Evolutionary conservation across 2,797 vertebrate species (phyloP), one percentile per base, ranked within the genome.

Genomic region (Manis javanica): DNA sequence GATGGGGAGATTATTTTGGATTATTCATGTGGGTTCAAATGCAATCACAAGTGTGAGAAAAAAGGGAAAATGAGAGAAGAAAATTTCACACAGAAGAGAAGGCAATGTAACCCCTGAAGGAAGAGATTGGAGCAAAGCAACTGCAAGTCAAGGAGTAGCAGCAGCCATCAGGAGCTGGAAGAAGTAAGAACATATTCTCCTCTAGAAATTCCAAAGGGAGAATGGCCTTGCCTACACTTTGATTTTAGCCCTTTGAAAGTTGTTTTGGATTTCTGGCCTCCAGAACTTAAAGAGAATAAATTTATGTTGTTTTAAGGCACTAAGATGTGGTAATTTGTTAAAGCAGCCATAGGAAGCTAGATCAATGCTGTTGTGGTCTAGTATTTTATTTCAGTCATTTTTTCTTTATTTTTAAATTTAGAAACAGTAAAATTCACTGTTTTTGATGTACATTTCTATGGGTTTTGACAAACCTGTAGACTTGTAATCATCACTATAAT

Each of bases 331-430:
- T 92, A 26, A 72, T 87, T 92, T 94, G 29, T 86, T 66, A 53
- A n/a, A 86, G 7, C 51, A 82, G 3, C 26, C 26, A 31, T 19
- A 94, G 39, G 29, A 95, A 82, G 83, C 16, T 26, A 85, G n/a
- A 23, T 21, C 8, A 86, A 46, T 89, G 2, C 1, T 85, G 64
- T 53, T 46, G 31, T 37, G 18, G 23, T 53, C 74, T 63, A 51
- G 2, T 42, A 64, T 82, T 91, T 95, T 72, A 64, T 53, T 89
- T 90, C 14, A 51, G 78, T 66, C 72, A 83, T 46, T 83, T 85
- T 64, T 84, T 11, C 83, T 69, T 95, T 63, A 81, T 93, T 88
- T 88, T 61, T 57, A 39, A 75, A 61, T 71, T 87, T 72, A 26
- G 10, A 42, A 49, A 72, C 1, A 31, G 5, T 39, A 79, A 94